Evolutionary conservation across 2,888 invertebrate species (phyloP), one percentile per base, ranked within the genome.

Genomic region (Zaprionus lineosus): DNA sequence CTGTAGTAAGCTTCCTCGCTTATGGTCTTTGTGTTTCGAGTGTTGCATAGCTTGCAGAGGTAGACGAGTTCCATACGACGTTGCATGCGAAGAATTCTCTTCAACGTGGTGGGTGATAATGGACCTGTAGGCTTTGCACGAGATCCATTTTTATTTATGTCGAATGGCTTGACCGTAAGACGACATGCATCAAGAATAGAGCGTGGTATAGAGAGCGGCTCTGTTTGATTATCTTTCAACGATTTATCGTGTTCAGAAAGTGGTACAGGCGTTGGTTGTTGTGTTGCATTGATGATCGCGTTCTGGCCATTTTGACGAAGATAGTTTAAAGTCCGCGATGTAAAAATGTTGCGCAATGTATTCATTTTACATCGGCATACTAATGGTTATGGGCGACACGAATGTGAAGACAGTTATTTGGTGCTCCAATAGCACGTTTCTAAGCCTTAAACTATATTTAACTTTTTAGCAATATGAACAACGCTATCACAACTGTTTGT

Each of bases 21-120:
- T 14, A 89, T 85, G 48, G 83, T 78, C 62, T 89, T 89, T 0
- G 67, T 73, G 50, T 89, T 89, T 24, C 88, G 86, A 7, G 89
- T 89, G 40, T 89, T 87, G 60, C 88, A 89, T 26, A 89, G 53
- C 50, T 88, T 89, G 65, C 88, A 89, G n/a, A 83, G 75, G 40
- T 89, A 89, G 9, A 87, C 86, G 12, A 89, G 75, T 39, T 89
- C 86, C 21, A 89, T 76, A 40, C 86, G 89, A 1, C 86, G 87
- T 31, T 86, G 74, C 72, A 89, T 86, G 14, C 86, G 83, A 3
- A 86, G 71, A 19, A 84, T 78, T 3, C 85, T 76, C 21, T 86
- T 87, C 19, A 88, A 37, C 3, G 88, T 84, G 2, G 77, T 77
- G 2, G 87, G 88, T 11, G 87, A 88, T 29, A 87, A 67, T 2